Evolutionary conservation across 2,888 invertebrate genomes (phyloP).

Genomic region (Balanococcus diminutus): DNA sequence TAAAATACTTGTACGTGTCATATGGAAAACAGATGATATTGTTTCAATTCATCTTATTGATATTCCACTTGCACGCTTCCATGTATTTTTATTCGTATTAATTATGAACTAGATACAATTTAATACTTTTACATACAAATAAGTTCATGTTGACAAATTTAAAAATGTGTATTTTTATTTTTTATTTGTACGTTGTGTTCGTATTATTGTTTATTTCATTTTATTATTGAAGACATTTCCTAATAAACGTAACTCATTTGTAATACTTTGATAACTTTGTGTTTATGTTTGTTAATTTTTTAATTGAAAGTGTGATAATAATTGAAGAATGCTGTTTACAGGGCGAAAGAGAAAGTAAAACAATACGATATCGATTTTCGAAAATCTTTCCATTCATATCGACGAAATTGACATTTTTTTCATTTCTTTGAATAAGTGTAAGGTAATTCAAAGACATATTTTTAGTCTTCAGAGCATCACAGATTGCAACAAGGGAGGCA

Average conservation of each 20-base stretch:
- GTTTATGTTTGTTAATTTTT: neutral
- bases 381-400: too few relatives aligned
- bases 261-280: neutral
- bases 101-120: neutral
- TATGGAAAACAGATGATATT: neutral
- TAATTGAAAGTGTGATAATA: too few relatives aligned
- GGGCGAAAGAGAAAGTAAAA: too few relatives aligned
- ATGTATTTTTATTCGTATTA: neutral
- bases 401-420: too few relatives aligned
- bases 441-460: too few relatives aligned
- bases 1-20: neutral
- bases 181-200: neutral
- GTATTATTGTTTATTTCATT: neutral
- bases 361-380: too few relatives aligned
- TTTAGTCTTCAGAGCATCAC: too few relatives aligned
- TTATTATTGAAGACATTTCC: neutral
- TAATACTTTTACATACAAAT: neutral
- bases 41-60: neutral
- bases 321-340: too few relatives aligned
- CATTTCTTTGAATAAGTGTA: too few relatives aligned
- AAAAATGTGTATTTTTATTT: neutral
- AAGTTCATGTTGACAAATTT: neutral
- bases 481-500: too few relatives aligned
- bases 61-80: neutral
- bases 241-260: slow-evolving; percentile 11